phyloP scores from a whole-genome alignment of 2,113 vertebrate genomes.

The Ploceus nigricollis region DNA sequence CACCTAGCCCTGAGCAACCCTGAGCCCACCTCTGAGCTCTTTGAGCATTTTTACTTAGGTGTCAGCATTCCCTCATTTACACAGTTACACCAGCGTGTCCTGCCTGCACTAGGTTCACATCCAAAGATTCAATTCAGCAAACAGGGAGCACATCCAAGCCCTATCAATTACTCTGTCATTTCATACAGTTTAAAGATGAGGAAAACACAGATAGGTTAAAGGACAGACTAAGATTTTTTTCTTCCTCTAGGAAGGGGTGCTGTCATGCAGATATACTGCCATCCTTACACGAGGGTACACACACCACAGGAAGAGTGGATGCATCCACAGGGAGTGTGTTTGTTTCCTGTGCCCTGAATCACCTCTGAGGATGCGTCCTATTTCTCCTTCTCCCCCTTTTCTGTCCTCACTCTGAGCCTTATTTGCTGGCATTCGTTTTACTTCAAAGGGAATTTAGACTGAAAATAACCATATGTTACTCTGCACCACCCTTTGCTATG shows the following conservation, averaged over 20 bases:
- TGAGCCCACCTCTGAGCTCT: neutral
- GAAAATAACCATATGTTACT: neutral
- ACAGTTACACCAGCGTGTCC: neutral
- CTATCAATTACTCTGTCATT: neutral
- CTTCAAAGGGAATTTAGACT: neutral
- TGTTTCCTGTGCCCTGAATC: neutral
- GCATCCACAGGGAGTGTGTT: neutral
- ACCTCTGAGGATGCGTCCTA: neutral
- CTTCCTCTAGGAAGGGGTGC: neutral
- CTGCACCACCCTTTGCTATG: neutral
- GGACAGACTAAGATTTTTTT: neutral
- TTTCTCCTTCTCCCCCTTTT: neutral
- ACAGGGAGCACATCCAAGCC: neutral
- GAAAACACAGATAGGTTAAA: neutral
- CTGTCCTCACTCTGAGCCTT: neutral
- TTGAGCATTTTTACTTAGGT: neutral
- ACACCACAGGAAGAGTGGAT: neutral
- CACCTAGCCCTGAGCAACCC: neutral
- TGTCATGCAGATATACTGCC: neutral
- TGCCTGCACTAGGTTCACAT: neutral
- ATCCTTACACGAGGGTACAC: fast-evolving
- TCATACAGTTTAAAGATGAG: neutral
- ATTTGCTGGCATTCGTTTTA: neutral
- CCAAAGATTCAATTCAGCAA: neutral
- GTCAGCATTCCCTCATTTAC: neutral